Evolutionary conservation across 2,797 vertebrate genomes (phyloP).

Genomic region (Microctenopoma lineatum): DNA sequence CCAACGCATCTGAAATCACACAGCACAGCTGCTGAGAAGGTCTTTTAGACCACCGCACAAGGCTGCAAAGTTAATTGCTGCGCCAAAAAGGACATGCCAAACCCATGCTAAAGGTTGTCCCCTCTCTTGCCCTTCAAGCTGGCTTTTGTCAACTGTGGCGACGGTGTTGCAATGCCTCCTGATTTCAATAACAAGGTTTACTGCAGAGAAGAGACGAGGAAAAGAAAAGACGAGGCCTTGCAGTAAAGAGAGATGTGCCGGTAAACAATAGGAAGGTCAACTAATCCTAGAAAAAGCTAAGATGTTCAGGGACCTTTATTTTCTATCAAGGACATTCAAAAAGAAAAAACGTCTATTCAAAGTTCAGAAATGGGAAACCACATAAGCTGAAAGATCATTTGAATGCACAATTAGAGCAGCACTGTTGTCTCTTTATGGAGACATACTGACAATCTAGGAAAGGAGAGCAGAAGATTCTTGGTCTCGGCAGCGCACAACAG

Average conservation of each 20-base stretch:
- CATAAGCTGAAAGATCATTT: constrained; percentile 18
- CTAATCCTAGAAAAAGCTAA: constrained; percentile 51
- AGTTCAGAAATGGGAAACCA: constrained; percentile 55
- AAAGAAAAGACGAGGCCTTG: constrained; percentile 69
- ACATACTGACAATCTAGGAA: constrained; percentile 21
- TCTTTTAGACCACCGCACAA: constrained; percentile 69
- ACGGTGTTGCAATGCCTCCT: constrained; percentile 58
- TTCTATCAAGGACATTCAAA: constrained; percentile 68
- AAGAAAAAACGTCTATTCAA: constrained; percentile 50
- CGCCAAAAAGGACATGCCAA: constrained; percentile 62
- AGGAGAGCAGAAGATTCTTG: constrained; percentile 5
- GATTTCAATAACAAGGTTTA: constrained; percentile 78
- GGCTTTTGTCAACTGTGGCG: constrained; percentile 73
- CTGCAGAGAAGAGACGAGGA: constrained; percentile 44
- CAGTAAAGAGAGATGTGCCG: constrained; percentile 54
- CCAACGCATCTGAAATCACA: constrained; percentile 29
- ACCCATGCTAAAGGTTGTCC: constrained; percentile 74
- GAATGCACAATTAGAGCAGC: constrained; percentile 19
- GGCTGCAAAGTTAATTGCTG: constrained; percentile 78
- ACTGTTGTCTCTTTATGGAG: constrained; percentile 42
- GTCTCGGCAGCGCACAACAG: constrained; percentile 9
- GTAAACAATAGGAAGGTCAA: constrained; percentile 77
- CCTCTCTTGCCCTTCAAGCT: constrained; percentile 73
- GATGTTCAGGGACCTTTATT: constrained; percentile 68
- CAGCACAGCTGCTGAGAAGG: constrained; percentile 52